Conservation (phyloP, 1,140 invertebrate genomes). For the Drosophila micromelanica region DNA sequence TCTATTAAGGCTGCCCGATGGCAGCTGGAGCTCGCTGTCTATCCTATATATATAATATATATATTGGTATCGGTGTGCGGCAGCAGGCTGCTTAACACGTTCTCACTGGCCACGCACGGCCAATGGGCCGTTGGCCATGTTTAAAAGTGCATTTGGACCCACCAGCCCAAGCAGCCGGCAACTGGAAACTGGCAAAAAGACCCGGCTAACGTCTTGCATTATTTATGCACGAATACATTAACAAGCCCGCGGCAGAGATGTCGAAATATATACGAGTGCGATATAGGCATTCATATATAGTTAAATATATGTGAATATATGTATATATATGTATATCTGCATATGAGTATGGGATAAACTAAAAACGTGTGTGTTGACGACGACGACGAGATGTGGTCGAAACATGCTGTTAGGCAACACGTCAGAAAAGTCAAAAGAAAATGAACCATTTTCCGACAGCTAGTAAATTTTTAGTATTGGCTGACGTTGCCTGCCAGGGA, state of each 20-base stretch:
- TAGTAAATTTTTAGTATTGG: conserved; percentile 53
- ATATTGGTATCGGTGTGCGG: not conserved
- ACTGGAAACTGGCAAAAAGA: conserved; percentile 7
- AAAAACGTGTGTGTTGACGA: conserved; percentile 49
- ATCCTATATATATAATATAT: too few relatives aligned
- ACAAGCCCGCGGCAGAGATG: conserved; percentile 37
- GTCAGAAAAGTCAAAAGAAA: conserved; percentile 38
- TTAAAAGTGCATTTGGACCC: conserved; percentile 52
- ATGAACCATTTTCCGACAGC: conserved; percentile 63
- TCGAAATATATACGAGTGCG: conserved; percentile 35
- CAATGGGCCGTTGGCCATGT: conserved; percentile 31
- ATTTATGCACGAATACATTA: conserved; percentile 67
- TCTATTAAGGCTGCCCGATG: conserved; percentile 22
- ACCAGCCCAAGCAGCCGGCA: conserved; percentile 15
- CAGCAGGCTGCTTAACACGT: conserved; percentile 15
- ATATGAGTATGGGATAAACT: conserved; percentile 1
- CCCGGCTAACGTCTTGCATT: conserved; percentile 32
- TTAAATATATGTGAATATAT: not conserved
- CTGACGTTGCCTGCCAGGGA: conserved; percentile 34
- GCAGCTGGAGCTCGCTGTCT: not conserved
- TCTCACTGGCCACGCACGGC: conserved; percentile 18
- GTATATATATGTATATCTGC: not conserved
- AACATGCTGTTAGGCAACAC: conserved; percentile 64
- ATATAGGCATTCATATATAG: conserved; percentile 2
- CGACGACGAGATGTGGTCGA: conserved; percentile 17